A percentile compares a stretch with the other conserved stretches of the same genome.
Evolutionary conservation across 64 coral and sea anemone genomes (phyloP).

Genomic region (Trachythela sp.): DNA sequence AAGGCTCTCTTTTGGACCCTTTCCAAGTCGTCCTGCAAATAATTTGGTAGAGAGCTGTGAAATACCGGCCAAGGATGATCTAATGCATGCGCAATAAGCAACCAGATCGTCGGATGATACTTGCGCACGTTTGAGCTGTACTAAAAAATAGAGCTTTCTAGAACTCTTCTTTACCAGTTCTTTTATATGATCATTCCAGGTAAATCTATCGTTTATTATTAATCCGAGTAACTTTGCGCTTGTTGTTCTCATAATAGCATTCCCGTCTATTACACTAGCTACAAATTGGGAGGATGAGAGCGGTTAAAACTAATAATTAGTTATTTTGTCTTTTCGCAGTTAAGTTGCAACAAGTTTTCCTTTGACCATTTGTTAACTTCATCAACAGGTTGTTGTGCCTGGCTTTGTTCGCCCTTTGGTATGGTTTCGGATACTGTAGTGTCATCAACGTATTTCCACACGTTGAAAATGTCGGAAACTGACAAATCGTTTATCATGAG

Average conservation of each 20-base stretch:
- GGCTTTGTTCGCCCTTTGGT: neutral
- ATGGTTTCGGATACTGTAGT: neutral
- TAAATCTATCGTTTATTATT: slow-evolving; percentile 28
- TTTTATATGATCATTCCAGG: slow-evolving; percentile 46
- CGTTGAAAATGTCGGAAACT: neutral
- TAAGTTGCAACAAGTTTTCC: slow-evolving; percentile 19
- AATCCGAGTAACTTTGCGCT: slow-evolving; percentile 39
- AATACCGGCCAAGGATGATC: slow-evolving; percentile 42
- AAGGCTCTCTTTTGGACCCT: slow-evolving; percentile 18
- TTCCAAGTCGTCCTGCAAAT: slow-evolving; percentile 31
- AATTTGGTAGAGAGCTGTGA: slow-evolving; percentile 32
- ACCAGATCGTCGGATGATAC: slow-evolving; percentile 25
- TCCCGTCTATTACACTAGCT: neutral
- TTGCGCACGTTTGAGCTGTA: slow-evolving; percentile 39
- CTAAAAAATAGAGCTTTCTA: slow-evolving; percentile 34
- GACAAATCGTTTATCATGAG: neutral
- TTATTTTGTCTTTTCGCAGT: slow-evolving; percentile 26
- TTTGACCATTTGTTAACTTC: slow-evolving; percentile 36
- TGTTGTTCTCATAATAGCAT: neutral
- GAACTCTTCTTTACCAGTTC: slow-evolving; percentile 44
- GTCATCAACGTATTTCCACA: slow-evolving; percentile 14
- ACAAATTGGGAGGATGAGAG: neutral
- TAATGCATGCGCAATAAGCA: slow-evolving; percentile 24
- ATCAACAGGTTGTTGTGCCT: slow-evolving; percentile 29
- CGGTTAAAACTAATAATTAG: neutral